Percentiles rank a stretch among this genome's conserved stretches.
Evolutionary conservation across 2,113 vertebrate genomes (phyloP).

Genomic region (Diadophis punctatus): DNA sequence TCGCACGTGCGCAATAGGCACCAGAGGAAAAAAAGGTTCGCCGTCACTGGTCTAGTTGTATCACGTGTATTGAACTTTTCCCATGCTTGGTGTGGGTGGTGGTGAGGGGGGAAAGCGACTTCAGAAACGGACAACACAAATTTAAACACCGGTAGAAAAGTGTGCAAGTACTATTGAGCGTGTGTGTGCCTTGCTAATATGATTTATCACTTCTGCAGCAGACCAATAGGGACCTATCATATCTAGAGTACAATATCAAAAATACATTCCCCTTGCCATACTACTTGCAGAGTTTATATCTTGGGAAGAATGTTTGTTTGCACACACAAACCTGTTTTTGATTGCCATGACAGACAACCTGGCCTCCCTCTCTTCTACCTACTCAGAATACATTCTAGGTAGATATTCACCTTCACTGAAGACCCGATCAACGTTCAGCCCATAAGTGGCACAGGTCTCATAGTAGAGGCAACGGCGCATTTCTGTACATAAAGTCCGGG

Average conservation of each 20-base stretch:
- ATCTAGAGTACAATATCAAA: not conserved
- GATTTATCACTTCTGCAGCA: not conserved
- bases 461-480: constrained; percentile 88
- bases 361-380: not conserved
- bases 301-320: not conserved
- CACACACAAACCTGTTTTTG: not conserved
- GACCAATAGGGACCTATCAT: not conserved
- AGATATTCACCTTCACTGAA: constrained; percentile 83
- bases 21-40: too few species aligned
- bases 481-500: constrained; percentile 82
- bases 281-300: not conserved
- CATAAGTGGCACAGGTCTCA: constrained; percentile 95
- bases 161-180: not conserved
- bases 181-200: not conserved
- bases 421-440: constrained; percentile 91
- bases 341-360: not conserved
- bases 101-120: not conserved
- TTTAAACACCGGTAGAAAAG: not conserved
- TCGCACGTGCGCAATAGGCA: too few species aligned
- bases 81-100: not conserved
- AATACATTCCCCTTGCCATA: not conserved
- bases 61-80: not conserved
- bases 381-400: not conserved
- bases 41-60: too few species aligned
- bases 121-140: not conserved